Percentiles rank a stretch among this genome's conserved stretches.
Evolutionary conservation across 2,797 vertebrate species (phyloP).

Genomic region (Siniperca undulata): DNA sequence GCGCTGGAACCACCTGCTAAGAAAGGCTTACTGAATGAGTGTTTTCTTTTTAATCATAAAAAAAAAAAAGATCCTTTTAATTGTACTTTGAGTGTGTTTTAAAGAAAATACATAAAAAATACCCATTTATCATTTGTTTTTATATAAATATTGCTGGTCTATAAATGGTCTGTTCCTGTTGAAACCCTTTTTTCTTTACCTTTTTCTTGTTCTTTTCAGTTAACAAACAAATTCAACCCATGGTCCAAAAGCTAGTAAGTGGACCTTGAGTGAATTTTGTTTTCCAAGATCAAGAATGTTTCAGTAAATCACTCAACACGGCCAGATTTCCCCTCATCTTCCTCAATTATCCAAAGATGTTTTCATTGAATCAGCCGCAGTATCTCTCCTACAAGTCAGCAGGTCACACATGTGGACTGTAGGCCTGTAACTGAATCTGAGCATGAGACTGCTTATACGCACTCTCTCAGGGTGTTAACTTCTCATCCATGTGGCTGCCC

Average conservation of each 20-base stretch:
- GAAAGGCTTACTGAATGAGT: neutral
- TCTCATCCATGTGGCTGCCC: conserved; percentile 34
- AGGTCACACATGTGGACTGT: conserved; percentile 25
- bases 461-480: conserved; percentile 43
- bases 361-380: neutral
- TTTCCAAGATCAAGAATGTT: neutral
- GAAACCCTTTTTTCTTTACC: no score
- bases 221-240: no score
- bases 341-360: neutral
- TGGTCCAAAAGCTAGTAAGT: no score
- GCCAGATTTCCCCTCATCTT: neutral
- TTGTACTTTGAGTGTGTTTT: neutral
- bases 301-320: conserved; percentile 14
- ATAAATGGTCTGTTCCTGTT: neutral
- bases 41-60: no score
- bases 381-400: conserved; percentile 8
- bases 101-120: neutral
- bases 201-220: no score
- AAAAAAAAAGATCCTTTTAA: neutral
- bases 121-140: neutral
- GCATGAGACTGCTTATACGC: conserved; percentile 2
- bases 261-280: no score
- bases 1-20: neutral
- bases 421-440: conserved; percentile 35
- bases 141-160: neutral